These are phyloP conservation scores for Lacerta bilineata DNA, from an alignment of 2,797 vertebrate species.

Conservation along the genomic window DNA sequence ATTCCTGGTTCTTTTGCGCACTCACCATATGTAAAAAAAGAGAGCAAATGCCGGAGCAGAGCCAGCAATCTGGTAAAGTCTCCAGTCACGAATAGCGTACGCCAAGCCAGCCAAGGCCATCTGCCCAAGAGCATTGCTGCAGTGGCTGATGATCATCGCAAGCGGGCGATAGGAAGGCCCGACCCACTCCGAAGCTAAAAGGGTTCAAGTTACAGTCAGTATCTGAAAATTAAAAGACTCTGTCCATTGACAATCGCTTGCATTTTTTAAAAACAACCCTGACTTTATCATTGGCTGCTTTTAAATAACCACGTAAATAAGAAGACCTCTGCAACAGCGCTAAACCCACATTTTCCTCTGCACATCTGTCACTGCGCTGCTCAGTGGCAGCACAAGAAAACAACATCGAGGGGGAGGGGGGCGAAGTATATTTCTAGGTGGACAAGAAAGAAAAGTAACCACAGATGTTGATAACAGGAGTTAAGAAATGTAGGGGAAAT, in stretches of 20 bases:
- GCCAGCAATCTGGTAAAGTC: slow-evolving; percentile 83
- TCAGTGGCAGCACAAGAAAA: too few relatives aligned
- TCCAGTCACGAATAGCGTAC: slow-evolving; percentile 85
- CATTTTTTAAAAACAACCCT: too few relatives aligned
- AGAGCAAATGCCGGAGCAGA: slow-evolving; percentile 80
- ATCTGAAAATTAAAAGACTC: too few relatives aligned
- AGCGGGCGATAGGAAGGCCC: slow-evolving; percentile 82
- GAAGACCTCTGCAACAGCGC: too few relatives aligned
- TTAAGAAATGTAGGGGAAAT: too few relatives aligned
- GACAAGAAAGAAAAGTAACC: too few relatives aligned
- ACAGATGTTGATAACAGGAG: too few relatives aligned
- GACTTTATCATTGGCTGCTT: neutral
- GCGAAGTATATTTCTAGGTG: too few relatives aligned
- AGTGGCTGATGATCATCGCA: slow-evolving; percentile 81
- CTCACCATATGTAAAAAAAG: slow-evolving; percentile 85
- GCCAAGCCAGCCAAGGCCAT: slow-evolving; percentile 83
- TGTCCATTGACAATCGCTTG: too few relatives aligned
- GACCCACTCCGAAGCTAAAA: slow-evolving; percentile 89
- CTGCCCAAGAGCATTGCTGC: slow-evolving; percentile 75
- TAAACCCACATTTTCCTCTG: too few relatives aligned
- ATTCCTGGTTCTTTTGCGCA: neutral
- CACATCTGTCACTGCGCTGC: too few relatives aligned
- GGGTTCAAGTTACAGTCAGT: neutral
- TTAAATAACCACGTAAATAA: neutral
- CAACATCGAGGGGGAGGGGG: too few relatives aligned